Base-by-base conservation (phyloP, 2,888 invertebrate genomes). In the Mythimna impura region DNA sequence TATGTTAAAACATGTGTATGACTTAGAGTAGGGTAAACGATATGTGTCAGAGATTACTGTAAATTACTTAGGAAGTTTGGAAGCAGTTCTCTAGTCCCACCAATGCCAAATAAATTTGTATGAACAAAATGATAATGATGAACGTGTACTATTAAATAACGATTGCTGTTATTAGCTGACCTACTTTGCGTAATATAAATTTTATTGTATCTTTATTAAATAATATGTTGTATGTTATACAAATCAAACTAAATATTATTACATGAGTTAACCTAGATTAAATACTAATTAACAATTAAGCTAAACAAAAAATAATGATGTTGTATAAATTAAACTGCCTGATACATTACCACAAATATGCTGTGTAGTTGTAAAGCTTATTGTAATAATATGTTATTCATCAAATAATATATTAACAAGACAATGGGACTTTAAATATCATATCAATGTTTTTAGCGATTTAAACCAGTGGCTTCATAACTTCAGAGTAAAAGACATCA, bases 401-500 rank as follows among this genome's bases (percentile, higher is more conserved):
- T 22, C 12, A 54, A 36, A 22, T 47, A 54, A 47, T 30, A 10
- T 47, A 20, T 20, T 1, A 36, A 52, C 2, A 30, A 40, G 47
- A 10, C 47, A 78, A 22, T 22, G 3, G 5, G 1, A 0, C 30
- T 14, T n/a, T 6, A 43, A 20, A 43, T 36, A 50, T 50, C 4
- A 30, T 50, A 14, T 30, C 10, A 58, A 57, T 25, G 2, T n/a
- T 7, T 22, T 12, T 40, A 43, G 22, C n/a, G n/a, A 9, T 9
- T 43, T 60, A 0, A 36, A n/a, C 34, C 12, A 66, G 12, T n/a
- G n/a, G n/a, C 36, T 40, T 66, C 43, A 50, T 55, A 50, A 62
- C 47, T 47, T 68, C 17, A 66, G 67, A 86, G 78, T 47, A 89
- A 91, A 92, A 92, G 92, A 93, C 89, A 87, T 92, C 91, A 93